These are phyloP conservation scores for Cyclophora punctaria DNA, from an alignment of 2,888 invertebrate species.

Conservation along the genomic window DNA sequence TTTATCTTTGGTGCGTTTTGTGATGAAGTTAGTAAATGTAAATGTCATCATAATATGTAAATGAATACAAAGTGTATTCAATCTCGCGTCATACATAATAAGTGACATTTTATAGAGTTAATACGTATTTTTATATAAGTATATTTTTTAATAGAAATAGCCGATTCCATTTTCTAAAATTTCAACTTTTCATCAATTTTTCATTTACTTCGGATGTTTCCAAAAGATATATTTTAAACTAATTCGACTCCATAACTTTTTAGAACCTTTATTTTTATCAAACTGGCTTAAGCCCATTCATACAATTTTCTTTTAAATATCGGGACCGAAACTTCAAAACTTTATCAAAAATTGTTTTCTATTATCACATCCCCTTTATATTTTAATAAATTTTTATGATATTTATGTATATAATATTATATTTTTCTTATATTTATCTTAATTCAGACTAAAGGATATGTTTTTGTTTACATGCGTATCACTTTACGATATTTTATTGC, in stretches of 20 bases:
- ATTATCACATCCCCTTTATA: constrained; percentile 5
- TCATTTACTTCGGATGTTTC: too few species aligned
- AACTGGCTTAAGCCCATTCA: too few species aligned
- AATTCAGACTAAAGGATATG: constrained; percentile 68
- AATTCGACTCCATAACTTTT: too few species aligned
- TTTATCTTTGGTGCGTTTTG: constrained; percentile 5
- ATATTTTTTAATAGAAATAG: not conserved
- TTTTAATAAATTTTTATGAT: constrained; percentile 13
- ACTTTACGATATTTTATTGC: constrained; percentile 30
- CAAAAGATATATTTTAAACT: too few species aligned
- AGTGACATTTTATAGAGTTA: constrained; percentile 32
- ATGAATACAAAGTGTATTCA: constrained; percentile 47
- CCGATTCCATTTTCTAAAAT: too few species aligned
- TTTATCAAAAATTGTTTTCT: not conserved
- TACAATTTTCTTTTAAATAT: not conserved
- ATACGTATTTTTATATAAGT: not conserved
- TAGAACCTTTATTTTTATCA: too few species aligned
- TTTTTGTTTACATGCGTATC: constrained; percentile 64
- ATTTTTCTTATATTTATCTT: constrained; percentile 36
- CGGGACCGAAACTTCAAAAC: not conserved
- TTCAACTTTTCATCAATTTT: too few species aligned
- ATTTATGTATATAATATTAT: constrained; percentile 17
- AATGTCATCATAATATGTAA: constrained; percentile 21
- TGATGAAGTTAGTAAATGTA: constrained; percentile 2
- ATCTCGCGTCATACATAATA: constrained; percentile 62